Evolutionary conservation across 2,113 vertebrate species (phyloP).

Genomic region (Caretta caretta): DNA sequence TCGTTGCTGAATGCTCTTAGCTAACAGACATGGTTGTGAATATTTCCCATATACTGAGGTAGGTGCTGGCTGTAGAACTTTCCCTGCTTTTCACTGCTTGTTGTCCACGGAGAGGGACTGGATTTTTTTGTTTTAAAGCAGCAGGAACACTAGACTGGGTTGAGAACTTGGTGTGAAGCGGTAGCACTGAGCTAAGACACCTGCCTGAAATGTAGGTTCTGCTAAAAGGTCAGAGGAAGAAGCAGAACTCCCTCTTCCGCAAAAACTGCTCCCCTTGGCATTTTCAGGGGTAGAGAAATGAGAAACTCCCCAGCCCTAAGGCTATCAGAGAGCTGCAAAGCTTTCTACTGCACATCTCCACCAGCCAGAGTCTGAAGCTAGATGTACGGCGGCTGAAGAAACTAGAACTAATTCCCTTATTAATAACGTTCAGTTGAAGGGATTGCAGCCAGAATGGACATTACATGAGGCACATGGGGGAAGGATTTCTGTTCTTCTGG

Average conservation of each 20-base stretch:
- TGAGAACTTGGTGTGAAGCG: not conserved
- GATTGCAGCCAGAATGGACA: not conserved
- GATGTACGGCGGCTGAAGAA: not conserved
- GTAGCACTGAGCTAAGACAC: not conserved
- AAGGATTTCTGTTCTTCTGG: not conserved
- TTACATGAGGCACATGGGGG: not conserved
- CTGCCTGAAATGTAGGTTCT: not conserved
- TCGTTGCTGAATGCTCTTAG: not conserved
- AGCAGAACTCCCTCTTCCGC: not conserved
- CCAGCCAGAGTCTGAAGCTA: not conserved
- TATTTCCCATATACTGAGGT: not conserved
- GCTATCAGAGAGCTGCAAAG: not conserved
- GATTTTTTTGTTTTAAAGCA: not conserved
- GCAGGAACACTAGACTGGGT: not conserved
- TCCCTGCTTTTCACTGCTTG: not conserved
- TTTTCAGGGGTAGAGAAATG: not conserved
- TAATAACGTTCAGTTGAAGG: not conserved
- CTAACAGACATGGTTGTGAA: not conserved
- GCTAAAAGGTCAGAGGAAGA: conserved; percentile 2
- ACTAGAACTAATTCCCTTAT: not conserved
- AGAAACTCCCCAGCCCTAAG: not conserved
- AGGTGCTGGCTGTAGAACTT: not conserved
- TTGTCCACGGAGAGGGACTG: not conserved
- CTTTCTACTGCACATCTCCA: not conserved
- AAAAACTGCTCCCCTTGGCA: not conserved